A percentile compares a stretch with the other conserved stretches of the same genome.
phyloP scores from a whole-genome alignment of 2,888 invertebrate genomes.

The Parapristionchus giblindavisi region DNA sequence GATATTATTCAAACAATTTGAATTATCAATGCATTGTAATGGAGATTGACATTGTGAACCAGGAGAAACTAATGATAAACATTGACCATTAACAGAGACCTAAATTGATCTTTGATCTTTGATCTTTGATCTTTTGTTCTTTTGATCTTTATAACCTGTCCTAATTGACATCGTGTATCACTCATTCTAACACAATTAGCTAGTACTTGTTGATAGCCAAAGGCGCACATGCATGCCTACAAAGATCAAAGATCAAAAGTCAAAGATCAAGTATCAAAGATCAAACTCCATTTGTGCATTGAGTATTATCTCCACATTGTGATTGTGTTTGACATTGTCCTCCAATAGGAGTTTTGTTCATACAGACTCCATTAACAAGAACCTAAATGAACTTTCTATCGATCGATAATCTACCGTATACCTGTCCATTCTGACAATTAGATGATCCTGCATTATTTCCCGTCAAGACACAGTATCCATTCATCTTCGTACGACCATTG shows the following conservation, averaged over 20 bases:
- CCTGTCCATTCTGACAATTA: neutral
- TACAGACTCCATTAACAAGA: constrained; percentile 1
- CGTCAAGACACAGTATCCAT: constrained; percentile 12
- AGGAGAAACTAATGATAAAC: constrained; percentile 11
- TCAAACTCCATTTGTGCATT: constrained; percentile 10
- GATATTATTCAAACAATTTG: constrained; percentile 24
- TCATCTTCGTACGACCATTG: neutral
- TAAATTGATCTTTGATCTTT: too few relatives aligned
- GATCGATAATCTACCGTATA: too few relatives aligned
- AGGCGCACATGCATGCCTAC: constrained; percentile 16
- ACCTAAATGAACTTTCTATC: too few relatives aligned
- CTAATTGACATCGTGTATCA: neutral
- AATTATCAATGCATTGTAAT: constrained; percentile 34
- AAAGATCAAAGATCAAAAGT: neutral
- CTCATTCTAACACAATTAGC: constrained; percentile 11
- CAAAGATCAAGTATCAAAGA: constrained; percentile 7
- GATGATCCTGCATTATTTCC: constrained; percentile 3
- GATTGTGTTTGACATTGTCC: constrained; percentile 12
- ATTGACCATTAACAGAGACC: constrained; percentile 31
- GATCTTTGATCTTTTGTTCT: too few relatives aligned
- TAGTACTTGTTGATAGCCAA: constrained; percentile 23
- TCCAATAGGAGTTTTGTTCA: constrained; percentile 1
- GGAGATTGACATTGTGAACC: constrained; percentile 15
- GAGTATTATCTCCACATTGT: constrained; percentile 16
- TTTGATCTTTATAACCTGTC: too few relatives aligned